These are phyloP conservation scores for Pseudomugil tenellus DNA, from an alignment of 2,797 vertebrate genomes.

Conservation along the genomic window DNA sequence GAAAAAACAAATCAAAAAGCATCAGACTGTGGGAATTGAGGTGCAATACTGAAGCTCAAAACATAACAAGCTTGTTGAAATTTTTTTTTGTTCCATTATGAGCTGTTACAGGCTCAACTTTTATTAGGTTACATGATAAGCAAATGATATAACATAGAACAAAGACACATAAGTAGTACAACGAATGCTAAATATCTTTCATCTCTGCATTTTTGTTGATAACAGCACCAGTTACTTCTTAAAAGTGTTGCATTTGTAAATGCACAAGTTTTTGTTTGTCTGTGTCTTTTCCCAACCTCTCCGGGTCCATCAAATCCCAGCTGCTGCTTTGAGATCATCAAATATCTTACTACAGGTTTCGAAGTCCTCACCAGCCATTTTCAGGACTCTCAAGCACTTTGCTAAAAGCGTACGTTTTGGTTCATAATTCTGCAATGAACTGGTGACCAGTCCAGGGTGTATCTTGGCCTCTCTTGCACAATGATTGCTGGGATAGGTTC, in stretches of 20 bases:
- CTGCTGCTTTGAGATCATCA: too few relatives aligned
- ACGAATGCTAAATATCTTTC: neutral
- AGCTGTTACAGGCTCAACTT: neutral
- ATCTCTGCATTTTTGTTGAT: neutral
- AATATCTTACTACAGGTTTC: too few relatives aligned
- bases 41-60: neutral
- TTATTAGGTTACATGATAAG: neutral
- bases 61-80: neutral
- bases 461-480: too few relatives aligned
- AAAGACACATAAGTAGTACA: neutral
- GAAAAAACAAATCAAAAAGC: conserved; percentile 17
- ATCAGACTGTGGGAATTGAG: conserved; percentile 20
- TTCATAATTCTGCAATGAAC: neutral
- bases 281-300: too few relatives aligned
- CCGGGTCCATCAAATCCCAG: too few relatives aligned
- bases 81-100: neutral
- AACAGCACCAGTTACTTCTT: neutral
- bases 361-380: too few relatives aligned
- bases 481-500: too few relatives aligned
- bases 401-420: neutral
- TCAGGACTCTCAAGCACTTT: neutral
- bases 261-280: too few relatives aligned
- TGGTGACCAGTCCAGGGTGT: too few relatives aligned
- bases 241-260: neutral
- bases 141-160: neutral